Base-by-base conservation (phyloP, 2,888 invertebrate species). In the Phasia obesa region DNA sequence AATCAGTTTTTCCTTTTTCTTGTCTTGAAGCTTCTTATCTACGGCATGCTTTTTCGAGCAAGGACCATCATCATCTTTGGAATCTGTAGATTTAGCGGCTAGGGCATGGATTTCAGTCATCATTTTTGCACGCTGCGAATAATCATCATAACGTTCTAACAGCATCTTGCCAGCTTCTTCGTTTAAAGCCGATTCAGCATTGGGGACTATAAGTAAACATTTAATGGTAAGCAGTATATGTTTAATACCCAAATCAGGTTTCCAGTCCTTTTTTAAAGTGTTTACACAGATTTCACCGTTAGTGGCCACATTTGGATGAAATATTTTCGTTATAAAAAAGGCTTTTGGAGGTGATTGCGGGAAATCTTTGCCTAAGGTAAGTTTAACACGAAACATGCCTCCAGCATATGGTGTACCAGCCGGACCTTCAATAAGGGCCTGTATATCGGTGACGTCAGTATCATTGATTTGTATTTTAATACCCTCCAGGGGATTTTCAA, bases 241-340 rank as follows among this genome's bases (percentile, higher is more conserved):
- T 93, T 96, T 97, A 85, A 98, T 96, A 90, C 98, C 98, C 90
- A 98, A 94, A 93, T 98, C 97, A 84, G 97, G 95, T 90, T 97
- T 97, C 98, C 98, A 98, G 93, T 98, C 98, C 92, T 96, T 97
- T 92, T 97, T 97, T 84, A 99, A 93, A 81, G 98, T 98, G 92
- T 98, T 97, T 7, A 98, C 98, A 92, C 98, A 99, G 89, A 99
- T 98, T 92, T 98, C 98, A 81, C 98, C 98, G 92, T 95, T 97
- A 82, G 94, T 92, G 62, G 98, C 96, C 87, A 99, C 98, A 93
- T 99, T 99, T 27, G 98, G 98, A 92, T 99, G 98, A 93, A 99
- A 99, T 90, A 99, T 97, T 93, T 97, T 97, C 71, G 98, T 99
- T 83, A 97, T 93, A 92, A 99, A 99, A 92, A 93, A 95, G 75